Evolutionary conservation across 2,888 invertebrate genomes (phyloP).

Genomic region (Xestoiulus laeticollis): DNA sequence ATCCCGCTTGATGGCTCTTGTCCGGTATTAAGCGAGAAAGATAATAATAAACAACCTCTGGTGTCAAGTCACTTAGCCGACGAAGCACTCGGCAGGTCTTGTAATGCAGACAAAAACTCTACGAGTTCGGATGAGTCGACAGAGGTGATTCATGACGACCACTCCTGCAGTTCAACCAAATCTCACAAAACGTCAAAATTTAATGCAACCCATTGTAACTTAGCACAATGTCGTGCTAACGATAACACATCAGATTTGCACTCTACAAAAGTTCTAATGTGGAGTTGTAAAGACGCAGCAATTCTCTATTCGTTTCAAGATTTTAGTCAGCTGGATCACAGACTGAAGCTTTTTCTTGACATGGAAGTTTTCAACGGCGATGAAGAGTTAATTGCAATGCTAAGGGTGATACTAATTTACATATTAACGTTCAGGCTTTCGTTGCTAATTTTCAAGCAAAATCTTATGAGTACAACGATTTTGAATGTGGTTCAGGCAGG

Average conservation of each 20-base stretch:
- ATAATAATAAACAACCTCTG: background rate
- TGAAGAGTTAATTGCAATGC: constrained; percentile 52
- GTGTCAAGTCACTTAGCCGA: background rate
- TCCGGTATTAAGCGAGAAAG: background rate
- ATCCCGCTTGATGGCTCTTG: background rate
- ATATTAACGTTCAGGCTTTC: background rate
- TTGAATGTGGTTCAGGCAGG: constrained; percentile 37
- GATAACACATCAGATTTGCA: background rate
- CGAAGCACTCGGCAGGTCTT: background rate
- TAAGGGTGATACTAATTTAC: constrained; percentile 50
- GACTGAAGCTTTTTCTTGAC: constrained; percentile 53
- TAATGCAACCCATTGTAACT: background rate
- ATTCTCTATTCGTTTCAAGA: constrained; percentile 54
- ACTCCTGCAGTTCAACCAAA: background rate
- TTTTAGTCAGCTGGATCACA: constrained; percentile 54
- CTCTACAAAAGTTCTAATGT: constrained; percentile 16
- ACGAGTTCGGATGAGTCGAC: constrained; percentile 23
- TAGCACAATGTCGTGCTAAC: background rate
- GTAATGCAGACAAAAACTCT: background rate
- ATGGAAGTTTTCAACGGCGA: constrained; percentile 52
- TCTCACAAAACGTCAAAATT: background rate
- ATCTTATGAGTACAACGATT: no score
- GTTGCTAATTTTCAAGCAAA: no score
- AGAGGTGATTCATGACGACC: constrained; percentile 11
- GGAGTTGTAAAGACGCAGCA: constrained; percentile 36